A percentile compares a stretch with the other conserved stretches of the same genome.
These are phyloP conservation scores for Amphiura filiformis DNA, from an alignment of 35 echinoderm and acorn worm species.

Conservation along the genomic window DNA sequence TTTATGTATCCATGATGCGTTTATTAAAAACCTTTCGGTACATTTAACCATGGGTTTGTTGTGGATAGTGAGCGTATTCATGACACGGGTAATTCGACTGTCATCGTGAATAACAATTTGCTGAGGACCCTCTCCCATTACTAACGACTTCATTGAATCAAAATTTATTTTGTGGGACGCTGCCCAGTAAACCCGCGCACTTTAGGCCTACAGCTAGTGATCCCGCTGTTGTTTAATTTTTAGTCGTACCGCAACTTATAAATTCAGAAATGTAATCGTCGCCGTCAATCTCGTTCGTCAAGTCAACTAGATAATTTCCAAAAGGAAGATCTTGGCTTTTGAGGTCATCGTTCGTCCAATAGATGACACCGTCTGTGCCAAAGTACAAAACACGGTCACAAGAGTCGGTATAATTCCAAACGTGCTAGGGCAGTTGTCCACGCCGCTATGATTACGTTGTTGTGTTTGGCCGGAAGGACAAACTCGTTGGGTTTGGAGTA, in stretches of 20 bases:
- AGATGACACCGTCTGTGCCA: conserved; percentile 72
- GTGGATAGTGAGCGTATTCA: conserved; percentile 13
- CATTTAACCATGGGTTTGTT: conserved; percentile 19
- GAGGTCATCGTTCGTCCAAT: conserved; percentile 7
- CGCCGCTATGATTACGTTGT: conserved; percentile 43
- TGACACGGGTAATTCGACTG: conserved; percentile 4
- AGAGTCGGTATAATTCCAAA: conserved; percentile 50
- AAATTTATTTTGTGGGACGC: conserved; percentile 33
- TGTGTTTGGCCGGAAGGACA: background rate
- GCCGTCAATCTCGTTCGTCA: conserved; percentile 50
- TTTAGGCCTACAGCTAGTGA: conserved; percentile 33
- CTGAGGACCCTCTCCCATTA: background rate
- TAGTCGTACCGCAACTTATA: conserved; percentile 45
- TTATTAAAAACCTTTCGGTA: background rate
- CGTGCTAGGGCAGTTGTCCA: conserved; percentile 59
- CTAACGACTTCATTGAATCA: conserved; percentile 33
- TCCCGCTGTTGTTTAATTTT: conserved; percentile 23
- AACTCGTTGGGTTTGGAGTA: background rate
- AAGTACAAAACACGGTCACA: conserved; percentile 52
- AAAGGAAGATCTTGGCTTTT: conserved; percentile 16
- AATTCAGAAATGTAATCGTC: conserved; percentile 30
- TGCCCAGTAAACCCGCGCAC: conserved; percentile 30
- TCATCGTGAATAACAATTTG: background rate
- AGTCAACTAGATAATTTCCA: conserved; percentile 51
- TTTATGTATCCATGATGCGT: no score